Conservation (phyloP, 2,888 invertebrate species). For the Amiota communis region DNA sequence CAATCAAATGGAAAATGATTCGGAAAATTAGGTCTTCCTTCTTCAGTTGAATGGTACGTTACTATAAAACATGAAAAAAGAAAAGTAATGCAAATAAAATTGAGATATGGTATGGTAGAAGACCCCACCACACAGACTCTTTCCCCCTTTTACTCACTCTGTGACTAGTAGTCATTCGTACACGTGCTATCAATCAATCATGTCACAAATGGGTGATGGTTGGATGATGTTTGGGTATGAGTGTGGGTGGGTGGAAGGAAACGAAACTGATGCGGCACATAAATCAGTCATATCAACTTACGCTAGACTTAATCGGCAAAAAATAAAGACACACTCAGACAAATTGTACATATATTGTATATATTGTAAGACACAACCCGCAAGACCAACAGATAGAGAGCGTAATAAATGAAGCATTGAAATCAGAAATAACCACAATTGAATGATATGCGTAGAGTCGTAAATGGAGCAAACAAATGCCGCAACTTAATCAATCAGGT, state of each 20-base stretch:
- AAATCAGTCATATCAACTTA: conserved; percentile 19
- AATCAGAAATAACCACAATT: background rate
- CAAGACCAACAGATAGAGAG: background rate
- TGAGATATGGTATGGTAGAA: no score
- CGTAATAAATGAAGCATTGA: background rate
- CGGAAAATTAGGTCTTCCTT: background rate
- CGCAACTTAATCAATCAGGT: conserved; percentile 7
- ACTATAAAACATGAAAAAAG: background rate
- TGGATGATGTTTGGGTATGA: no score
- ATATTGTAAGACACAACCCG: no score
- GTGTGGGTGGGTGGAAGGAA: no score
- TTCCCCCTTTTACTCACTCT: background rate
- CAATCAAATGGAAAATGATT: conserved; percentile 16
- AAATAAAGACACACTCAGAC: background rate
- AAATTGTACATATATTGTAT: no score
- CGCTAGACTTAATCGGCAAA: conserved; percentile 3
- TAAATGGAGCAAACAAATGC: conserved; percentile 25
- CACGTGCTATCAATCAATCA: conserved; percentile 28
- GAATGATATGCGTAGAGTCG: background rate
- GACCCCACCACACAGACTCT: no score
- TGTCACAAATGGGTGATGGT: background rate
- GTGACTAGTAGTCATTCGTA: no score
- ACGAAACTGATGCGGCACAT: background rate
- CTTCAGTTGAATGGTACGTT: background rate
- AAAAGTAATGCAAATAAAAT: conserved; percentile 19